Base-by-base conservation (phyloP, 2,888 invertebrate species). In the Rhingia rostrata region DNA sequence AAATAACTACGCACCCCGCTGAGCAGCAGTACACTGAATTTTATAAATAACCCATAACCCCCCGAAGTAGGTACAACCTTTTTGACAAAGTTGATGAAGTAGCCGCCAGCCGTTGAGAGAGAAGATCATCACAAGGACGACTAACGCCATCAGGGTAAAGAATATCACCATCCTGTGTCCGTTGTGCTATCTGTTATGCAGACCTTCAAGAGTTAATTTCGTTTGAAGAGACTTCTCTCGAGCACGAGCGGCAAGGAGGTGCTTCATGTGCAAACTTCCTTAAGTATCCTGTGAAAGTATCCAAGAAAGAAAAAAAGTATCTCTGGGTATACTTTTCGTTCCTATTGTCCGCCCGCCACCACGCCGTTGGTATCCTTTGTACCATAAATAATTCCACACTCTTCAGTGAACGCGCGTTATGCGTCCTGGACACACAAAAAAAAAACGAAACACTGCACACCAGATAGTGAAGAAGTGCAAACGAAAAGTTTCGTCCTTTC, bases 361-460 rank as follows among this genome's bases (percentile, higher is more conserved):
- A n/a, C n/a, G n/a, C n/a, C 22, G 22, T 2, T 78, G 69, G 53
- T 58, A 75, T 84, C 70, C 66, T 80, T 70, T 80, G 75, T 84
- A 84, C 77, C 84, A 84, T 84, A 84, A 84, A 84, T 84, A 80
- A 84, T 75, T 74, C 80, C 60, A 80, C 63, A 80, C 74, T 72
- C 67, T 80, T 80, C 12, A 64, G 74, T 80, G 66, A 80, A 56
- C 39, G 74, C 80, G 80, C 74, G 74, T 79, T 84, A 75, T 84
- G 74, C 70, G 69, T 69, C 49, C 63, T 4, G 14, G 54, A 33
- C 4, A 53, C 22, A 61, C 47, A 47, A 60, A 41, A 45, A 12
- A 45, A 6, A 45, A 45, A 45, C n/a, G 6, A n/a, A 45, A 45
- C 70, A n/a, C 32, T 53, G 53, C 51, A 51, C 63, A 49, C 47